Evolutionary conservation across 2,888 invertebrate species (phyloP).

Genomic region (Spialia ferax): DNA sequence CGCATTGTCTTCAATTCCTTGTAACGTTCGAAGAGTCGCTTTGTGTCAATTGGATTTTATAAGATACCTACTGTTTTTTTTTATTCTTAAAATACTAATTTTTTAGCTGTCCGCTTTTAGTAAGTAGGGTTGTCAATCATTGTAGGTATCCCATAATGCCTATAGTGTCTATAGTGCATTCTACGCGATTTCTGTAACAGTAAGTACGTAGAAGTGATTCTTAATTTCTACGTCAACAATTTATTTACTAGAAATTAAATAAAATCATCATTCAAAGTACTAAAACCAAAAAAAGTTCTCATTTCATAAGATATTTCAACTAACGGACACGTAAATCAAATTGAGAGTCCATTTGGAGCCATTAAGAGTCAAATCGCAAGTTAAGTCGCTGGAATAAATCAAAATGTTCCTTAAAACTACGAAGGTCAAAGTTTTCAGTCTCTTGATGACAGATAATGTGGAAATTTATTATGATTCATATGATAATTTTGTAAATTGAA

Average conservation of each 20-base stretch:
- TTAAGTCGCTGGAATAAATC: conserved; percentile 1
- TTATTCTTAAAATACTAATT: too few species aligned
- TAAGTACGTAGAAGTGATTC: too few species aligned
- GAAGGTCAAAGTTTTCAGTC: background rate
- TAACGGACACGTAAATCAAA: conserved; percentile 16
- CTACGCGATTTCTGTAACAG: too few species aligned
- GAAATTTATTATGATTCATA: too few species aligned
- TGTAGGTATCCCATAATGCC: too few species aligned
- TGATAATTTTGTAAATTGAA: too few species aligned
- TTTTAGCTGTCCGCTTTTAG: too few species aligned
- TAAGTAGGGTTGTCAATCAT: too few species aligned
- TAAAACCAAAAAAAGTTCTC: background rate
- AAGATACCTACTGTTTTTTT: background rate
- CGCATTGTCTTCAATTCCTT: conserved; percentile 11
- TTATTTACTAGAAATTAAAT: too few species aligned
- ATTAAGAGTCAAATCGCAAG: conserved; percentile 25
- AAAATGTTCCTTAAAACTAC: background rate
- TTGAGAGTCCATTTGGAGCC: conserved; percentile 18
- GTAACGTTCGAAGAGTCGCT: background rate
- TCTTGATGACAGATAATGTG: background rate
- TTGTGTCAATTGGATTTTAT: background rate
- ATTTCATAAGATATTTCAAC: conserved; percentile 8
- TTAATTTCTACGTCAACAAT: too few species aligned
- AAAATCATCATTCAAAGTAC: background rate
- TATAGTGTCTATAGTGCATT: too few species aligned